These are phyloP conservation scores for Caenorhabditis imperialis DNA, from an alignment of 2,888 invertebrate genomes.

Conservation along the genomic window DNA sequence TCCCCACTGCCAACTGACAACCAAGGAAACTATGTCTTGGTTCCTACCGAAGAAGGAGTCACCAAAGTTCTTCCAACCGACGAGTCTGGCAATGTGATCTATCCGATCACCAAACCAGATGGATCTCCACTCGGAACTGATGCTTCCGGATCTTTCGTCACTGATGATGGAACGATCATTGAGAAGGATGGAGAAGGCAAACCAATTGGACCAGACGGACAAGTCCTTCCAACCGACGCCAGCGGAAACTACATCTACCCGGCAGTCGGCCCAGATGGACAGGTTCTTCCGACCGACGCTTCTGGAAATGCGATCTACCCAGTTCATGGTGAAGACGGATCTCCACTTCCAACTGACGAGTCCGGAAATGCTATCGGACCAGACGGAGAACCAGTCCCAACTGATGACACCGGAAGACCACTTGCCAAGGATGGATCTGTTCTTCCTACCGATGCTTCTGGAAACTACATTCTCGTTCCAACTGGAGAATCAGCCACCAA, in stretches of 20 bases:
- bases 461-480: conserved; percentile 34
- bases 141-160: no score
- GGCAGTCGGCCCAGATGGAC: conserved; percentile 27
- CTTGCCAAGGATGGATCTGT: conserved; percentile 53
- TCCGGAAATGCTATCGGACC: conserved; percentile 39
- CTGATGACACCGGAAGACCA: conserved; percentile 50
- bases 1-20: conserved; percentile 67
- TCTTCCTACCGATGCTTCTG: conserved; percentile 48
- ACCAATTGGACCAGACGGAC: no score
- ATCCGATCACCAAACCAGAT: no score
- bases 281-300: conserved; percentile 53
- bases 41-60: neutral
- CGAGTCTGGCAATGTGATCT: no score
- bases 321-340: conserved; percentile 54
- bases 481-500: conserved; percentile 33
- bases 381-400: conserved; percentile 34
- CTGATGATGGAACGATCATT: no score
- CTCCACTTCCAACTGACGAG: conserved; percentile 52
- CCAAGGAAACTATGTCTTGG: conserved; percentile 13
- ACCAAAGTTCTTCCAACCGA: neutral
- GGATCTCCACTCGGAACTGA: no score
- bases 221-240: no score
- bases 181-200: no score
- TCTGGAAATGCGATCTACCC: conserved; percentile 58
- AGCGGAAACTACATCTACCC: no score